Evolutionary conservation across 1,140 invertebrate species (phyloP), one percentile per base, ranked within the genome.

Genomic region (Drosophila saltans): DNA sequence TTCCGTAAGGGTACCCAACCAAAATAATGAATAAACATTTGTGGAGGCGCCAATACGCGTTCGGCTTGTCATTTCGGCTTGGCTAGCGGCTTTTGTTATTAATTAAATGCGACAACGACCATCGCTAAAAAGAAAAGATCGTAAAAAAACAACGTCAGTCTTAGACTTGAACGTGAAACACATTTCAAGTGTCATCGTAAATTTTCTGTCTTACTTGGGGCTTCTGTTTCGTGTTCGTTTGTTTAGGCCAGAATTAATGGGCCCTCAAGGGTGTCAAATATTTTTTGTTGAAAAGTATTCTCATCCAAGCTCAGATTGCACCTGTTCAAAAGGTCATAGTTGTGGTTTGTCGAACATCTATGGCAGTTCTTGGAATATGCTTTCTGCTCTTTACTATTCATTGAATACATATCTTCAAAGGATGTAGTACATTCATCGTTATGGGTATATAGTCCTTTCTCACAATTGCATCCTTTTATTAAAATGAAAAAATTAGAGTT

Each of bases 11-110:
- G 75, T 66, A 78, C 1, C 2, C n/a, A 21, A 8, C 40, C 40
- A 24, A 39, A 56, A 56, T 36, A 39, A 57, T 66, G 60, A 62
- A 62, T 62, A 62, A 66, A 26, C 48, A 66, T 66, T 66, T n/a
- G 33, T 33, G 30, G 8, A 77, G 75, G 75, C 74, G 75, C 74
- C 75, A 71, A 77, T 10, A 16, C 56, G 52, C 30, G 48, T 70
- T 61, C 6, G 36, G 56, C 16, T 61, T 77, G 75, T 78, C 62
- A 76, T 26, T 52, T 52, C 7, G 33, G 5, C 33, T 77, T 57
- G 67, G 60, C 77, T 78, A 77, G 75, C 75, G 60, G 73, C 75
- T 77, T 76, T 77, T 66, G 75, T 77, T 77, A 67, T 71, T 78
- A 77, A 78, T 78, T 57, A 78, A 43, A 78, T 78, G 57, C 75